Evolutionary conservation across 2,888 invertebrate genomes (phyloP).

Genomic region (Habrosyne pyritoides): DNA sequence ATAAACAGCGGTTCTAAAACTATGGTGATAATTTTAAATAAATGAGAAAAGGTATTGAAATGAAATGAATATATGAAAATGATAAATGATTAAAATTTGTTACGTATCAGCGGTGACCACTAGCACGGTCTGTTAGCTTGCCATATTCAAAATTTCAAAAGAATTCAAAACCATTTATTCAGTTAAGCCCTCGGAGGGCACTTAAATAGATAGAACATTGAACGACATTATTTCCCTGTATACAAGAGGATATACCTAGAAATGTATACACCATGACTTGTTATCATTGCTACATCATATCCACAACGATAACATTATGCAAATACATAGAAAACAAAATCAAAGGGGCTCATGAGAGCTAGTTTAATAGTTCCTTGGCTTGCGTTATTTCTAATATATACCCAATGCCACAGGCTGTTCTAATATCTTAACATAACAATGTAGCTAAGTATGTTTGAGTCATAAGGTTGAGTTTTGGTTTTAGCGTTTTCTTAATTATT

Average conservation of each 20-base stretch:
- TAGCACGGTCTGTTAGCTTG: too few species aligned
- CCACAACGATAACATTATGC: constrained; percentile 1
- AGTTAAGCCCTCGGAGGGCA: too few species aligned
- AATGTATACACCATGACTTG: neutral
- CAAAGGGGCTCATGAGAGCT: neutral
- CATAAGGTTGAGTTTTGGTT: neutral
- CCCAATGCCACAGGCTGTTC: neutral
- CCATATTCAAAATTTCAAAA: too few species aligned
- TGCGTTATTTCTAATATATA: neutral
- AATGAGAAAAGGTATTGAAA: too few species aligned
- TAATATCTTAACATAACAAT: neutral
- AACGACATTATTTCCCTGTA: too few species aligned
- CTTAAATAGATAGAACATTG: too few species aligned
- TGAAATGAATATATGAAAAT: too few species aligned
- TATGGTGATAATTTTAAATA: too few species aligned
- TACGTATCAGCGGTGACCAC: too few species aligned
- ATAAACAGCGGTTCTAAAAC: too few species aligned
- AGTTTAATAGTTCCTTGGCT: neutral
- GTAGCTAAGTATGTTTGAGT: neutral
- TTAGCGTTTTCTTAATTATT: neutral
- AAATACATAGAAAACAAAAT: constrained; percentile 1
- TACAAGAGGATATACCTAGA: neutral
- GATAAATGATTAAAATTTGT: too few species aligned
- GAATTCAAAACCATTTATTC: too few species aligned
- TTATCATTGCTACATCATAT: neutral